Evolutionary conservation across 2,797 vertebrate genomes (phyloP).

Genomic region (Anniella stebbinsi): DNA sequence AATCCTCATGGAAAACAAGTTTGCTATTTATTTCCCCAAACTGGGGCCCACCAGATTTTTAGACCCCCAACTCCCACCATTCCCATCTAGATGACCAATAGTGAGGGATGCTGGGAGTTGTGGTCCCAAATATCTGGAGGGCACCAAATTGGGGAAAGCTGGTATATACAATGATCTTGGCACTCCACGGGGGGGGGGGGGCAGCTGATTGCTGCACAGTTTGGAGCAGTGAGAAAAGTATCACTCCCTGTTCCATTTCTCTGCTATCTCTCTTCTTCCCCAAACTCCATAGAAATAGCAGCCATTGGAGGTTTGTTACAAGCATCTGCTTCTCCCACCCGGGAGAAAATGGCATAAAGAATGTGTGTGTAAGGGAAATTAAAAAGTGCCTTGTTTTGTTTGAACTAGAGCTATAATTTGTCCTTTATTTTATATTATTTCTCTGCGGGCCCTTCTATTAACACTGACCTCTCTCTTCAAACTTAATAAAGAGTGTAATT

Average conservation of each 20-base stretch:
- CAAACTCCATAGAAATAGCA: neutral
- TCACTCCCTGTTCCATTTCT: neutral
- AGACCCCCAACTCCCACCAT: neutral
- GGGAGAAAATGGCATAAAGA: conserved; percentile 4
- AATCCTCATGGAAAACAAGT: neutral
- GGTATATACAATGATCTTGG: neutral
- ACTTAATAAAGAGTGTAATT: conserved; percentile 42
- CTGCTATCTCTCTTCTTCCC: neutral
- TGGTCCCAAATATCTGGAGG: neutral
- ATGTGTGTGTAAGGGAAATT: neutral
- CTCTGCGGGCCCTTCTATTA: neutral
- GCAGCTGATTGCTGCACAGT: neutral
- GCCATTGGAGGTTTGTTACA: neutral
- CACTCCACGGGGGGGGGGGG: neutral
- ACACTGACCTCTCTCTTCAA: conserved; percentile 15
- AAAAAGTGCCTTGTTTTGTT: conserved; percentile 14
- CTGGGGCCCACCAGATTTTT: neutral
- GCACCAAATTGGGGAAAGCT: neutral
- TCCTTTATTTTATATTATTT: conserved; percentile 29
- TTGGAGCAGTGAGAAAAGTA: neutral
- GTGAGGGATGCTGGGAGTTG: neutral
- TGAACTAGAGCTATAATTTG: conserved; percentile 21
- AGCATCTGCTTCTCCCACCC: neutral
- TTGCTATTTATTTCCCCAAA: neutral
- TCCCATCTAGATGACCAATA: too few species aligned